These are phyloP conservation scores for Chloroclysta siterata DNA, from an alignment of 2,888 invertebrate genomes.

Conservation along the genomic window DNA sequence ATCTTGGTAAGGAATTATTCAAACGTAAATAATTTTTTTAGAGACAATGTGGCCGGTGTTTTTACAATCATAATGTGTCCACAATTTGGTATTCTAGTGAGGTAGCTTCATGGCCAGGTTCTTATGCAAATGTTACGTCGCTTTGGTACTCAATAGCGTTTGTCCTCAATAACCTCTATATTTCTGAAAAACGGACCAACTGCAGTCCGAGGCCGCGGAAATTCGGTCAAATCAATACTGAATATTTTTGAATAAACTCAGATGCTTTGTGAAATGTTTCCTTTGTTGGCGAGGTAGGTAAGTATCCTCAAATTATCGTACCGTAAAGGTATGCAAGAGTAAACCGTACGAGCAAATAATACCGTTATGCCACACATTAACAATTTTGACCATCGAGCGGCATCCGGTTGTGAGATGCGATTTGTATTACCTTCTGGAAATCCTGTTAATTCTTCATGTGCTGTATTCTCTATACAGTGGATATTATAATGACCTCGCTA, in stretches of 20 bases:
- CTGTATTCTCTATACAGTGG: not conserved
- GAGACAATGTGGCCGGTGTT: not conserved
- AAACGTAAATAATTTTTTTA: not conserved
- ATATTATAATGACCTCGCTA: not conserved
- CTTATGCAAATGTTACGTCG: constrained; percentile 70
- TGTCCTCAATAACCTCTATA: constrained; percentile 49
- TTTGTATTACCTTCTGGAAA: constrained; percentile 31
- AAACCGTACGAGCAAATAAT: constrained; percentile 9
- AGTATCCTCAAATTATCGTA: constrained; percentile 21
- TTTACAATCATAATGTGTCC: constrained; percentile 19
- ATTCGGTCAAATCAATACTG: constrained; percentile 34
- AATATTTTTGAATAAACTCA: constrained; percentile 33
- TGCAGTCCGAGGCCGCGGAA: constrained; percentile 42
- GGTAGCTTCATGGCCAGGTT: constrained; percentile 50
- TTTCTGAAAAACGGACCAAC: constrained; percentile 48
- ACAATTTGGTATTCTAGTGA: constrained; percentile 59
- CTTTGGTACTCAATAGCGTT: constrained; percentile 33
- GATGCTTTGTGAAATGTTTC: constrained; percentile 24
- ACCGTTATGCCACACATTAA: constrained; percentile 37
- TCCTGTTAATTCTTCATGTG: constrained; percentile 18
- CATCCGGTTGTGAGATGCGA: constrained; percentile 27
- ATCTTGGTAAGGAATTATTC: not conserved
- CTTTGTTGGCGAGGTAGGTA: constrained; percentile 22
- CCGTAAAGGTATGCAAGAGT: constrained; percentile 28
- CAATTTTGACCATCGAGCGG: constrained; percentile 26